Conservation (phyloP, 2,113 vertebrate species). For the Colinus virginianus region DNA sequence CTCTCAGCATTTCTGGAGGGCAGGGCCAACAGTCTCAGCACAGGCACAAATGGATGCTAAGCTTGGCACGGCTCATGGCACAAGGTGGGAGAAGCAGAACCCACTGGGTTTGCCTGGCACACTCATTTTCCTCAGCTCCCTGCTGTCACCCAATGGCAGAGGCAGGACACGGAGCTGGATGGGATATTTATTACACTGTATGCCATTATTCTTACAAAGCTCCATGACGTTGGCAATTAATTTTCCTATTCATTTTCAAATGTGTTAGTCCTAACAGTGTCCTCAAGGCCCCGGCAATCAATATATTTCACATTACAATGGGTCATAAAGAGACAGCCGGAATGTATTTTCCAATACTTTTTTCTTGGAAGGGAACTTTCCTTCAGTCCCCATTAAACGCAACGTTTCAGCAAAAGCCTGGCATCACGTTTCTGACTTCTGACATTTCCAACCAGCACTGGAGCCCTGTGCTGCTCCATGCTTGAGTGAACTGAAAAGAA, state of each 20-base stretch:
- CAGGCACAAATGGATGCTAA: fast-evolving
- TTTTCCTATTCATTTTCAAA: background rate
- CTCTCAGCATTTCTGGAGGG: background rate
- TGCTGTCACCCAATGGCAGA: fast-evolving
- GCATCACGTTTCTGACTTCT: background rate
- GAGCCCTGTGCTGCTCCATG: background rate
- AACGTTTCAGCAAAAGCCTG: background rate
- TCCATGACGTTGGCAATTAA: background rate
- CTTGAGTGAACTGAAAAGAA: background rate
- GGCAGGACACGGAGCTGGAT: background rate
- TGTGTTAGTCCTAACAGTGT: background rate
- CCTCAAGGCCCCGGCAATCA: background rate
- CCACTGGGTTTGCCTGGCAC: background rate
- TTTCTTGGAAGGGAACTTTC: background rate
- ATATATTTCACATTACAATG: fast-evolving
- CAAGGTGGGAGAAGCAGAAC: background rate
- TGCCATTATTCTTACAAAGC: background rate
- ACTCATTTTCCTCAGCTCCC: background rate
- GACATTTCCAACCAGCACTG: background rate
- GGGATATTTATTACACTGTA: background rate
- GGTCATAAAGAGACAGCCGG: background rate
- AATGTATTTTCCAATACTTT: background rate
- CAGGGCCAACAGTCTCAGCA: background rate
- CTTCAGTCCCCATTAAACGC: background rate
- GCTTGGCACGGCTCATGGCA: fast-evolving